phyloP scores from a whole-genome alignment of 2,797 vertebrate species.

The Lerista edwardsae region DNA sequence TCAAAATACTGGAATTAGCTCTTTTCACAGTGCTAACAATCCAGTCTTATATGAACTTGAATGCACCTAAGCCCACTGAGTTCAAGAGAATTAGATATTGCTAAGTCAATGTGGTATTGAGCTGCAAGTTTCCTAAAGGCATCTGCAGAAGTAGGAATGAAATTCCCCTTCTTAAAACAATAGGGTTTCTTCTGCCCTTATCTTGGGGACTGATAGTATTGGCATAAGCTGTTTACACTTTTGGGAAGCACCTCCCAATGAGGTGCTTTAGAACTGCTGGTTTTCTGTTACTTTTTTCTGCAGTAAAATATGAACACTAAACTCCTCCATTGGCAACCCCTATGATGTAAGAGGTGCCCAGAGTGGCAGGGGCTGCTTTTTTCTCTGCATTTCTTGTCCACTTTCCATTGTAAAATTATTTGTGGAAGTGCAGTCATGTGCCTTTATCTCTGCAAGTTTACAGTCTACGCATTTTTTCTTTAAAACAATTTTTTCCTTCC shows the following conservation, averaged over 20 bases:
- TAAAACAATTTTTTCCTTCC: constrained; percentile 66
- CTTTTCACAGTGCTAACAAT: not conserved
- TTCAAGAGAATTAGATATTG: not conserved
- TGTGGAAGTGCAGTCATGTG: constrained; percentile 14
- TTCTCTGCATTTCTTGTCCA: constrained; percentile 28
- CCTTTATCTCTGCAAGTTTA: constrained; percentile 81
- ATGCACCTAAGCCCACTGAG: not conserved
- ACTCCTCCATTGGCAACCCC: constrained; percentile 27
- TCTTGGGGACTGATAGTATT: not conserved
- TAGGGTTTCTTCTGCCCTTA: too few relatives aligned
- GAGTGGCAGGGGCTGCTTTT: constrained; percentile 11
- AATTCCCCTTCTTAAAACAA: not conserved
- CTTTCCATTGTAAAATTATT: constrained; percentile 28
- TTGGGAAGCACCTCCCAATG: constrained; percentile 21
- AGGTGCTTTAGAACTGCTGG: constrained; percentile 30
- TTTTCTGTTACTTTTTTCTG: constrained; percentile 18
- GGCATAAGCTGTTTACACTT: not conserved
- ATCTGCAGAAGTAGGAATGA: not conserved
- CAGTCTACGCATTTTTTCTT: constrained; percentile 70
- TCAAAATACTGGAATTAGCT: too few relatives aligned
- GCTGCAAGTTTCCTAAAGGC: not conserved
- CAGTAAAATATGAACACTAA: constrained; percentile 12
- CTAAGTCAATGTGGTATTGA: not conserved
- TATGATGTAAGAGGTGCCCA: not conserved
- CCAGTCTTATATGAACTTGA: not conserved